phyloP scores from a whole-genome alignment of 2,113 vertebrate species.

The Xenopus borealis region DNA sequence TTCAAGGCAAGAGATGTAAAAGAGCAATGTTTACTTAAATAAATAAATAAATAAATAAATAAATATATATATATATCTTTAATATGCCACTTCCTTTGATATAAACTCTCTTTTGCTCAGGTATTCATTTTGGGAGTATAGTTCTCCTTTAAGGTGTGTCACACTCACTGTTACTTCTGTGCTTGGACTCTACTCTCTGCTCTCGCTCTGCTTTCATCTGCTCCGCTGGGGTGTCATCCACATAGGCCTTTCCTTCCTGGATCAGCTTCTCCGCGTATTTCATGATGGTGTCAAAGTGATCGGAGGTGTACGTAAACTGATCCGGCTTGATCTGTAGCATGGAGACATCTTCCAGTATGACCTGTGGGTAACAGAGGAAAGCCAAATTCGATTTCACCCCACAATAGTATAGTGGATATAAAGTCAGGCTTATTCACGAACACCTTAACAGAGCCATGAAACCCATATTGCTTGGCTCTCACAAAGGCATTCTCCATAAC shows the following conservation, averaged over 20 bases:
- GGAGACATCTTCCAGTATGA: constrained; percentile 93
- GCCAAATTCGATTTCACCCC: no score
- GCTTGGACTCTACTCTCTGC: constrained; percentile 82
- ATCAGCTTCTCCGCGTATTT: constrained; percentile 85
- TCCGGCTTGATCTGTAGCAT: constrained; percentile 95
- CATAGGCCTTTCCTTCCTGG: constrained; percentile 86
- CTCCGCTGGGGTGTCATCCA: constrained; percentile 89
- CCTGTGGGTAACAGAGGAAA: constrained; percentile 62
- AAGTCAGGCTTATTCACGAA: no score
- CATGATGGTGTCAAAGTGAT: constrained; percentile 88
- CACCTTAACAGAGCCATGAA: no score
- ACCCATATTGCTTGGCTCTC: no score
- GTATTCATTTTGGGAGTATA: no score
- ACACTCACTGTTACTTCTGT: constrained; percentile 84
- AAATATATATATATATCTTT: neutral
- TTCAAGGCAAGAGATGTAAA: no score
- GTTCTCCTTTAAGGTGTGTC: no score
- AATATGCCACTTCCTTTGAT: no score
- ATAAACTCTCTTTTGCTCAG: no score
- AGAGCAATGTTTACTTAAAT: no score
- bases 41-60: no score
- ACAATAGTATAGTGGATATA: neutral
- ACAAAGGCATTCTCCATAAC: no score
- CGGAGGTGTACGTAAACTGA: constrained; percentile 96
- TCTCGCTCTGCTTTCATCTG: constrained; percentile 94